phyloP scores from a whole-genome alignment of 2,113 vertebrate species.

The Pseudolaguvia tuberculata region DNA sequence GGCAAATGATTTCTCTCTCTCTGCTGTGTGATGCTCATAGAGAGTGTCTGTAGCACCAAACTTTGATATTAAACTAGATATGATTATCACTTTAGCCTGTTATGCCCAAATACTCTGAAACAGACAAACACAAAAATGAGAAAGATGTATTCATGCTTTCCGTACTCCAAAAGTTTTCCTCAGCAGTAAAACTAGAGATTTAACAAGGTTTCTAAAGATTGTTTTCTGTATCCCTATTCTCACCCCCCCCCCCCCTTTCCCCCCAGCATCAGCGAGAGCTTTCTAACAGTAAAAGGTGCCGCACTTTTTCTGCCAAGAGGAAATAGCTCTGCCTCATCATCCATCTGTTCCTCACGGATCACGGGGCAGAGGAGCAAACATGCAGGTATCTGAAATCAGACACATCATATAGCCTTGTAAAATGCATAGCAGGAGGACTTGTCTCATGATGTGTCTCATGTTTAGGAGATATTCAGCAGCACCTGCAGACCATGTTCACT shows the following conservation, averaged over 20 bases:
- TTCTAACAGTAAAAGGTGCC: conserved; percentile 95
- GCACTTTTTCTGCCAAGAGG: conserved; percentile 94
- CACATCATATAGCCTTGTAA: neutral
- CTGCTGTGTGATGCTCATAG: no score
- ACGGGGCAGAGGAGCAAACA: conserved; percentile 90
- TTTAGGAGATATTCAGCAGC: conserved; percentile 92
- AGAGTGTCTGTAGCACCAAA: no score
- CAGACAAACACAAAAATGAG: no score
- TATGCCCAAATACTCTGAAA: no score
- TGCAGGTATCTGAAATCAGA: conserved; percentile 72
- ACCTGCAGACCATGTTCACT: conserved; percentile 98
- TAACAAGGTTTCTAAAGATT: neutral
- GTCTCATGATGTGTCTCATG: neutral
- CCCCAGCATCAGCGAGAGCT: conserved; percentile 92
- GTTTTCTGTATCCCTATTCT: no score
- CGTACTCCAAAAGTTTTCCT: no score
- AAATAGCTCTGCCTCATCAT: conserved; percentile 76
- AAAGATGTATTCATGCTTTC: no score
- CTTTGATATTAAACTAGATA: no score
- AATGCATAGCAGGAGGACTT: neutral
- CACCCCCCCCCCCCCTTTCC: no score
- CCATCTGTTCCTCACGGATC: conserved; percentile 73
- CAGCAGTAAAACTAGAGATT: no score
- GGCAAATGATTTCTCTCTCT: no score
- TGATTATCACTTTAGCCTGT: no score